Conservation (phyloP, 2,888 invertebrate genomes). For the Standfussiana lucernea region DNA sequence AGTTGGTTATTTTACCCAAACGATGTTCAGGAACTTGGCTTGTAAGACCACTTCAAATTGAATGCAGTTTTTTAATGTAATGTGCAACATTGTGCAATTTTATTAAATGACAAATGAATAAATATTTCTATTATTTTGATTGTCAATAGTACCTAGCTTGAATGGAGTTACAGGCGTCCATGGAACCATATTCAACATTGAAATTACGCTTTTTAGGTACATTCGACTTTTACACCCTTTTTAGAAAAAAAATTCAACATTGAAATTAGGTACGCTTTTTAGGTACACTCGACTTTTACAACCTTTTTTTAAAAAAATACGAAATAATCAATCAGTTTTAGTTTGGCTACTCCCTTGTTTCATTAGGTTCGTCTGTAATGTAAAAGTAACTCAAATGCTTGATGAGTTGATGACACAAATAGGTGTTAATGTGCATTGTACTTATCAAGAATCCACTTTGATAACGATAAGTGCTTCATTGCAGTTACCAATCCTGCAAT, state of each 20-base stretch:
- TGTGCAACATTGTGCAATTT: constrained; percentile 65
- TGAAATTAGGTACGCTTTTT: background rate
- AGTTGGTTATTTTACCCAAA: constrained; percentile 16
- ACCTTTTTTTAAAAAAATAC: background rate
- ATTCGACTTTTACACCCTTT: background rate
- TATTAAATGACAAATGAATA: constrained; percentile 59
- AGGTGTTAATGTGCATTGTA: background rate
- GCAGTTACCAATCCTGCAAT: constrained; percentile 3
- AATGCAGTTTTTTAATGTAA: constrained; percentile 47
- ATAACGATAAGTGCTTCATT: background rate
- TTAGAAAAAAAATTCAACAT: background rate
- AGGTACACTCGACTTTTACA: background rate
- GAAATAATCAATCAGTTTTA: background rate
- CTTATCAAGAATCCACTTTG: constrained; percentile 3
- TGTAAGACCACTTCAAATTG: constrained; percentile 25
- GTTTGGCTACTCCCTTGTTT: background rate
- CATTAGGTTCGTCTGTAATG: background rate
- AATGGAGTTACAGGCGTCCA: background rate
- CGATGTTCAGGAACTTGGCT: background rate
- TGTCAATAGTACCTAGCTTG: background rate
- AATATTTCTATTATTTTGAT: constrained; percentile 11
- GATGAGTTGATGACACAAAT: background rate
- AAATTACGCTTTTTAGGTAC: background rate
- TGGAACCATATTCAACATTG: background rate
- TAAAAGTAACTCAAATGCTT: background rate